Evolutionary conservation across 2,797 vertebrate species (phyloP).

Genomic region (Cryptoprocta ferox): DNA sequence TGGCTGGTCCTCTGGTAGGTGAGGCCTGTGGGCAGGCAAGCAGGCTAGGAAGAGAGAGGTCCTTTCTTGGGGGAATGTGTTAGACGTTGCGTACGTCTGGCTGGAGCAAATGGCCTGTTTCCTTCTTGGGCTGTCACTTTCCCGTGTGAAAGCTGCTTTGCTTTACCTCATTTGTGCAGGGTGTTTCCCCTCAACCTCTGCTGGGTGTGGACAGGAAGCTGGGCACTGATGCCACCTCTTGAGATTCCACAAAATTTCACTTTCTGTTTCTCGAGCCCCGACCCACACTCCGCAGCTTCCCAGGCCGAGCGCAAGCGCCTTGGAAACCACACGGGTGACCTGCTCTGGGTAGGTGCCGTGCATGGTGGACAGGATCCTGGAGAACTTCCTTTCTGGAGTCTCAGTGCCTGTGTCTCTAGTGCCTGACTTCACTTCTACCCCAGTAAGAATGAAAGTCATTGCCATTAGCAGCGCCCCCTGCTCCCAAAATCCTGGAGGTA

Average conservation of each 20-base stretch:
- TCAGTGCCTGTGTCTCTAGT: accelerated
- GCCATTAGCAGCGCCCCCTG: accelerated
- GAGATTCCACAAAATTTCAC: not conserved
- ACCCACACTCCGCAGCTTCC: not conserved
- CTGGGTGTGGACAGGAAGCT: not conserved
- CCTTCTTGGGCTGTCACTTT: not conserved
- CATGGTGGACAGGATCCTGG: not conserved
- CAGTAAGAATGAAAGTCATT: not conserved
- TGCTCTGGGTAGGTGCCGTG: not conserved
- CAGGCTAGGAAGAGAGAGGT: not conserved
- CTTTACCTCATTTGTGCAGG: not conserved
- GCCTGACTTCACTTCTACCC: not conserved
- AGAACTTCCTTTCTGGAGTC: not conserved
- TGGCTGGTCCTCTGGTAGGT: not conserved
- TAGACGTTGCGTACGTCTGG: not conserved
- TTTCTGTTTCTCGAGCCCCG: constrained; percentile 6
- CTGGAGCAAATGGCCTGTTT: not conserved
- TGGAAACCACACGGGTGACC: not conserved
- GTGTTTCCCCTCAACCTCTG: not conserved
- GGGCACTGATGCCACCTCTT: not conserved
- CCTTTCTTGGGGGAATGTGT: accelerated
- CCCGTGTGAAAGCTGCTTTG: not conserved
- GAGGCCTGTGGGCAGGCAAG: not conserved
- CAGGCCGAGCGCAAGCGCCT: not conserved
- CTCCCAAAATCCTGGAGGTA: not conserved